Conservation (phyloP, 1,140 invertebrate genomes). For the Drosophila sturtevanti region DNA sequence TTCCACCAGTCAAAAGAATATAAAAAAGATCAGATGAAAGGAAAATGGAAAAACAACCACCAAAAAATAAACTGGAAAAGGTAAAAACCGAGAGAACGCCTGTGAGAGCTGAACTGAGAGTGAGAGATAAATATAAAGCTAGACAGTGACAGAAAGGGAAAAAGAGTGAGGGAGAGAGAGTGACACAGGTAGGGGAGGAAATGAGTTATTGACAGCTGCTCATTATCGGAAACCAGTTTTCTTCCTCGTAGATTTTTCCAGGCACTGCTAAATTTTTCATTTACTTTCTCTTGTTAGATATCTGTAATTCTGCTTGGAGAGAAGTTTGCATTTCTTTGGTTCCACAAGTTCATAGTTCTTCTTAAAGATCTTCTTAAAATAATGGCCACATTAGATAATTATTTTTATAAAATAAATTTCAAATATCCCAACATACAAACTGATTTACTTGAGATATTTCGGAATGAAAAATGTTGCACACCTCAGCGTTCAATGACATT, state of each 20-base stretch:
- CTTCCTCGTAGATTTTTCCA: background rate
- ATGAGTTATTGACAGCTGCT: conserved; percentile 20
- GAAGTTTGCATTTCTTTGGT: conserved; percentile 19
- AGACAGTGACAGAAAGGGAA: too few species aligned
- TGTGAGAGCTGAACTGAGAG: background rate
- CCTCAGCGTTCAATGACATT: conserved; percentile 50
- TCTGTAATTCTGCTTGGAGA: conserved; percentile 24
- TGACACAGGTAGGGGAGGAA: background rate
- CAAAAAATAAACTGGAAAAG: conserved; percentile 2
- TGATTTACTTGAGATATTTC: conserved; percentile 35
- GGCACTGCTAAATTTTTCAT: conserved; percentile 17
- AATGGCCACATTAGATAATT: conserved; percentile 49
- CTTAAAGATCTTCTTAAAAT: background rate
- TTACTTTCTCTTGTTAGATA: conserved; percentile 11
- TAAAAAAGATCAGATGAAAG: conserved; percentile 18
- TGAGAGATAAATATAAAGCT: too few species aligned
- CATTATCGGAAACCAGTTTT: conserved; percentile 39
- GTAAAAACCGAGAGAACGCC: background rate
- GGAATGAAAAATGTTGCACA: conserved; percentile 23
- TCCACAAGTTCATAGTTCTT: background rate
- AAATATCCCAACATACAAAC: conserved; percentile 39
- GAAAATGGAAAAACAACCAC: conserved; percentile 39
- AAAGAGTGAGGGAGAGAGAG: background rate
- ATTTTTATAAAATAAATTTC: conserved; percentile 43
- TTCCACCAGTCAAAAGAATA: conserved; percentile 34